Evolutionary conservation across 2,797 vertebrate genomes (phyloP), one percentile per base, ranked within the genome.

Genomic region (Sebastes melanostomus): DNA sequence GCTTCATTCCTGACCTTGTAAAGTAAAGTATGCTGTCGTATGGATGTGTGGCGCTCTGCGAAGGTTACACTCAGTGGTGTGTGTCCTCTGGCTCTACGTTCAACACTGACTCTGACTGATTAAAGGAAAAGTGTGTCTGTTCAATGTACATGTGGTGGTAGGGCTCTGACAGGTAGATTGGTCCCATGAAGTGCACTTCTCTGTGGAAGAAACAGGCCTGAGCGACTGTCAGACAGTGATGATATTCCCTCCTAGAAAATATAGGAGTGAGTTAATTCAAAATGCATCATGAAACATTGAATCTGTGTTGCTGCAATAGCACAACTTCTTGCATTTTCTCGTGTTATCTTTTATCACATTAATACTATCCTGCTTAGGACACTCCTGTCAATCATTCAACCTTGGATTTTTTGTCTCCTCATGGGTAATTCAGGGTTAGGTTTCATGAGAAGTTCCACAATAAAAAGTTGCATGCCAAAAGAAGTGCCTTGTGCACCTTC

Each of bases 11-110:
- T 67, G 66, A 32, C 88, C 90, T 89, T 91, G 85, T 92, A 90
- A 86, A 93, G 90, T 89, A 88, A 92, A 91, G 82, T 85, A 82
- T 86, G 85, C 82, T 61, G 62, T 72, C 9, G 20, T 89, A 79
- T 78, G 81, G 60, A 83, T 81, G 75, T 81, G 55, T 58, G 56
- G 24, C 75, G 27, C 61, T 61, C 42, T 78, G 71, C 78, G 83
- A 85, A n/a, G 25, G 70, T 77, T 82, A 63, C 59, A 24, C 62
- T 80, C 16, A 6, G 30, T 66, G 62, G 30, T 66, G 62, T 81
- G 78, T 85, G 63, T 82, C 32, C 63, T 67, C 46, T 72, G 75
- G 75, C 78, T 76, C 73, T 34, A 24, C 42, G 27, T 67, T 78
- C 69, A 42, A 59, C 66, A 30, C 59, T 67, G 60, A 84, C 81